These are phyloP conservation scores for Trinectes maculatus DNA, from an alignment of 2,113 vertebrate species.

Conservation along the genomic window DNA sequence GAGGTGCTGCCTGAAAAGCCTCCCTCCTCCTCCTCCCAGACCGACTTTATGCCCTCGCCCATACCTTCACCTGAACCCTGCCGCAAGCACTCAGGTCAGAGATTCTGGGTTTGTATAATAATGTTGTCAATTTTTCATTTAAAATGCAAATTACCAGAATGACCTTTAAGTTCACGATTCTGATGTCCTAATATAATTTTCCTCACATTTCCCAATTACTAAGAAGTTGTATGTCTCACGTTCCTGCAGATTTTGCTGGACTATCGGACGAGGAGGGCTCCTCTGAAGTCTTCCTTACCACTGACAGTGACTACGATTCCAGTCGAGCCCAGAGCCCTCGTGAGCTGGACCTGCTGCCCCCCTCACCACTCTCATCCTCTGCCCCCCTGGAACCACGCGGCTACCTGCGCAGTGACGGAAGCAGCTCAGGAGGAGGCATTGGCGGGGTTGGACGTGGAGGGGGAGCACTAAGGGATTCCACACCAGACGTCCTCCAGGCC, in stretches of 20 bases:
- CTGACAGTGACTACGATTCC: slow-evolving; percentile 90
- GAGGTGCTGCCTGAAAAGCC: slow-evolving; percentile 79
- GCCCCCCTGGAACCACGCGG: slow-evolving; percentile 60
- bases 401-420: slow-evolving; percentile 69
- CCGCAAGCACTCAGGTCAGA: slow-evolving; percentile 84
- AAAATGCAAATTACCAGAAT: background rate
- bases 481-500: slow-evolving; percentile 87
- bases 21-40: slow-evolving; percentile 83
- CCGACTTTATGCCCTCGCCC: slow-evolving; percentile 87
- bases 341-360: slow-evolving; percentile 87
- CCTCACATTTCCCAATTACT: background rate
- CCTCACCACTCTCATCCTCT: slow-evolving; percentile 75
- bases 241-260: slow-evolving; percentile 82
- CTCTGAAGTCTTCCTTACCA: slow-evolving; percentile 91
- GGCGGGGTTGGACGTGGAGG: slow-evolving; percentile 34
- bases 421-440: slow-evolving; percentile 49
- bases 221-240: background rate
- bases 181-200: background rate
- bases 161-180: background rate
- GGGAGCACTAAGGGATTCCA: slow-evolving; percentile 76
- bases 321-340: slow-evolving; percentile 89
- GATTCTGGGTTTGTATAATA: background rate
- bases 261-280: slow-evolving; percentile 90
- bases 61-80: slow-evolving; percentile 84
- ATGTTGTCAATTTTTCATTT: background rate